These are phyloP conservation scores for Lontra canadensis DNA, from an alignment of 2,113 vertebrate genomes.

Conservation along the genomic window DNA sequence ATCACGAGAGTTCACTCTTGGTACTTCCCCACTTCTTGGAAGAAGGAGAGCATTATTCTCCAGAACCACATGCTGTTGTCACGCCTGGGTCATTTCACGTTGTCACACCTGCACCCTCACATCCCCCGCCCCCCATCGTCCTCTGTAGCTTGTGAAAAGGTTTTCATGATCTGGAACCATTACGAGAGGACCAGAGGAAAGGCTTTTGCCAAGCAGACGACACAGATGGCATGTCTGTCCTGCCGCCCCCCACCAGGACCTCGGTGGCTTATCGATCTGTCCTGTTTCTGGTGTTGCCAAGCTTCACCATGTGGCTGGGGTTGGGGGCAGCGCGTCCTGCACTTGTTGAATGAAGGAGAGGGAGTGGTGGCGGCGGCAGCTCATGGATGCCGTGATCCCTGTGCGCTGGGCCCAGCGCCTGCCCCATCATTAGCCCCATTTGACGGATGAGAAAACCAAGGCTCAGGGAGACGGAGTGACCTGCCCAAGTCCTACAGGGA, in stretches of 20 bases:
- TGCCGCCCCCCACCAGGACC: fast-evolving
- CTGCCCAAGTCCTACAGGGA: not conserved
- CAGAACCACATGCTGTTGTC: not conserved
- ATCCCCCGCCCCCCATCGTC: not conserved
- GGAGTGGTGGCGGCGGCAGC: fast-evolving
- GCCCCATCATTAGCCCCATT: not conserved
- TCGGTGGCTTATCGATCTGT: fast-evolving
- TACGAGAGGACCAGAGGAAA: not conserved
- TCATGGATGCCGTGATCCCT: not conserved
- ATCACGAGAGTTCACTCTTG: not conserved
- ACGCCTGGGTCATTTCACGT: not conserved
- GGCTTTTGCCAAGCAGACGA: not conserved
- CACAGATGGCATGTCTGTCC: too few relatives aligned
- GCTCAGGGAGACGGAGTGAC: not conserved
- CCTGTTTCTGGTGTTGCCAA: not conserved
- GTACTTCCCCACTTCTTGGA: not conserved
- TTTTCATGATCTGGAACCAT: not conserved
- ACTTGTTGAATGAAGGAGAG: not conserved
- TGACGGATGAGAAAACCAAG: not conserved
- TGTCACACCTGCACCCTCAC: fast-evolving
- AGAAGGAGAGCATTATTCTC: not conserved
- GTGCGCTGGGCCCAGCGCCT: too few relatives aligned
- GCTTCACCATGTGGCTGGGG: not conserved
- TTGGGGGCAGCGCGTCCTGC: fast-evolving
- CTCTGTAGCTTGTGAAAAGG: not conserved